Base-by-base conservation (phyloP, 2,888 invertebrate species). In the Drosophila putrida region DNA sequence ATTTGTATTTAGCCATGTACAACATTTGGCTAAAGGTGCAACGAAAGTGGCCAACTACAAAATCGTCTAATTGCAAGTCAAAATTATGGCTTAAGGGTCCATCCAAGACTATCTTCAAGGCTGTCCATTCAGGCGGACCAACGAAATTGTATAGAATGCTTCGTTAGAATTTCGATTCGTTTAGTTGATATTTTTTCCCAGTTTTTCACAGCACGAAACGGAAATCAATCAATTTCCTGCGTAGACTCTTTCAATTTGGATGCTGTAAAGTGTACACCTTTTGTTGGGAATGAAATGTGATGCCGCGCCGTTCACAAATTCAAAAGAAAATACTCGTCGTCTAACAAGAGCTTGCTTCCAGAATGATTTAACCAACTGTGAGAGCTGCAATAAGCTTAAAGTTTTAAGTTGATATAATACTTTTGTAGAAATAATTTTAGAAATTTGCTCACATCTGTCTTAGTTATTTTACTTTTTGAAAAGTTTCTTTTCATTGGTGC, bases 221-320 rank as follows among this genome's bases (percentile, higher is more conserved):
- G 83, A 83, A 88, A 83, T 83, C 83, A 82, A 83, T 88, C 83
- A 83, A 88, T 88, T 83, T 83, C 83, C 83, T 84, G 85, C 73
- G 69, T 77, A 83, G 88, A 88, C 83, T 71, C 20, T 70, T 51
- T 57, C 80, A 68, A 71, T 75, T 75, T 71, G 43, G 51, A 43
- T 59, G 41, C n/a, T 27, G 25, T n/a, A n/a, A n/a, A n/a, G n/a
- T n/a, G n/a, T 28, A 39, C 63, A 61, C 35, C 53, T 69, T 49
- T 49, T 39, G 41, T 33, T 11, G 15, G 33, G 3, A 39, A 47
- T 50, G 46, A 59, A 72, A 46, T 39, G 33, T 31, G 50, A 28
- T 43, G 44, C 35, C 28, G 25, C 47, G 44, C 35, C 28, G 38
- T 57, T 44, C 25, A 54, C 41, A 50, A 43, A 15, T 38, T 50